These are phyloP conservation scores for Chrysomallon squamiferum DNA, from an alignment of 1,140 invertebrate genomes.

Conservation along the genomic window DNA sequence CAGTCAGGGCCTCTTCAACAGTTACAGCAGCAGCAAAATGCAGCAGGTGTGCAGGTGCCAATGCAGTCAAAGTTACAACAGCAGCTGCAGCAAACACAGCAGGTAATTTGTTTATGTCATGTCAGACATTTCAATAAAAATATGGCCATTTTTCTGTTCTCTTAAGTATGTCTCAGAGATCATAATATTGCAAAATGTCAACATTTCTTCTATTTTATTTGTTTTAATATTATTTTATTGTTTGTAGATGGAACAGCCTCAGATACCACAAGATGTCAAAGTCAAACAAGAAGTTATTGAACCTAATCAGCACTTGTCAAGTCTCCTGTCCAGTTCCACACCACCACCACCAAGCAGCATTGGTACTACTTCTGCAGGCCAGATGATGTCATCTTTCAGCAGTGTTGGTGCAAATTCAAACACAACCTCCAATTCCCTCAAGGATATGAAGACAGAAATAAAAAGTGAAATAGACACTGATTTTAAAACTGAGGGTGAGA, in stretches of 20 bases:
- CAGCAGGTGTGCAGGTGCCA: slow-evolving; percentile 53
- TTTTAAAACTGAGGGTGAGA: slow-evolving; percentile 13
- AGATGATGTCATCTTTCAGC: slow-evolving; percentile 23
- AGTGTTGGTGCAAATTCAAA: slow-evolving; percentile 12
- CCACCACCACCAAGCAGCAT: slow-evolving; percentile 17
- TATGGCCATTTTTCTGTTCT: not conserved
- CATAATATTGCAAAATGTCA: too few species aligned
- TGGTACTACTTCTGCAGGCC: slow-evolving; percentile 19
- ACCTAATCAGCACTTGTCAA: slow-evolving; percentile 32
- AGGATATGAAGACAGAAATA: slow-evolving; percentile 72
- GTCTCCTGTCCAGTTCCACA: slow-evolving; percentile 21
- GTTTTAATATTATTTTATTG: too few species aligned
- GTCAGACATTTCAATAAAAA: not conserved
- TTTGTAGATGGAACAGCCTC: slow-evolving; percentile 4
- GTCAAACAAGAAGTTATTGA: slow-evolving; percentile 24
- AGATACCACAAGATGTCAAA: slow-evolving; percentile 12
- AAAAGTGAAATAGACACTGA: slow-evolving; percentile 40
- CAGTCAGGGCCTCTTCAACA: slow-evolving; percentile 24
- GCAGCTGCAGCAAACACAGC: not conserved
- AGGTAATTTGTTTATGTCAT: not conserved
- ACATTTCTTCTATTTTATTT: too few species aligned
- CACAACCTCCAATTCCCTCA: slow-evolving; percentile 24
- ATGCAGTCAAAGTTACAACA: slow-evolving; percentile 21
- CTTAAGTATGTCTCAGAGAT: too few species aligned
- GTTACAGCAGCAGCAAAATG: slow-evolving; percentile 29